phyloP scores from a whole-genome alignment of 2,888 invertebrate species.

The Mimas tiliae region DNA sequence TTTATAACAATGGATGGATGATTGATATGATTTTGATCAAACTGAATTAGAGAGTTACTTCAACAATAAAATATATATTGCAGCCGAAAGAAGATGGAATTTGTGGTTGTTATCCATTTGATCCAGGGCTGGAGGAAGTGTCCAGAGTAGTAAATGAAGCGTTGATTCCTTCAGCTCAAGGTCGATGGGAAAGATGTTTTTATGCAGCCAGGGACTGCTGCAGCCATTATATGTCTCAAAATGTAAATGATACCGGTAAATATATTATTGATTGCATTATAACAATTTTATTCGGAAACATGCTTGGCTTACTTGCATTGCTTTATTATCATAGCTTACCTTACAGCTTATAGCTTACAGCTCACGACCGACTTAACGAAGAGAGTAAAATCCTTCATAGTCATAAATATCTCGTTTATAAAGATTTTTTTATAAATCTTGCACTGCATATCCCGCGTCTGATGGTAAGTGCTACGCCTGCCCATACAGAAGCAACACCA shows the following conservation, averaged over 20 bases:
- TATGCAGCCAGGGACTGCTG: conserved; percentile 73
- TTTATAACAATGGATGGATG: too few species aligned
- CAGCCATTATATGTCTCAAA: conserved; percentile 61
- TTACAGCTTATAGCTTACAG: too few species aligned
- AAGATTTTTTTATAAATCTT: too few species aligned
- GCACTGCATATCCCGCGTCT: too few species aligned
- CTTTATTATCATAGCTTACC: too few species aligned
- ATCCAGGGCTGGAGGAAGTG: conserved; percentile 70
- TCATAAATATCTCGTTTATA: too few species aligned
- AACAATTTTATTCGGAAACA: neutral
- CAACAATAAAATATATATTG: neutral
- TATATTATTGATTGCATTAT: neutral
- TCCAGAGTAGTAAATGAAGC: conserved; percentile 58
- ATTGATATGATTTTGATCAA: too few species aligned
- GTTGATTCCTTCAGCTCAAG: conserved; percentile 63
- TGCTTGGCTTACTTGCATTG: neutral
- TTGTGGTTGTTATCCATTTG: conserved; percentile 77
- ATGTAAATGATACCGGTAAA: conserved; percentile 44
- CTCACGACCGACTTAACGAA: too few species aligned
- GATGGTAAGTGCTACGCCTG: too few species aligned
- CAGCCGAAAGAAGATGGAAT: conserved; percentile 73
- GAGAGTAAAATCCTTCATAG: neutral
- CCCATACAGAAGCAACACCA: too few species aligned
- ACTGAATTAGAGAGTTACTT: neutral
- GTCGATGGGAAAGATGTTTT: conserved; percentile 75